Base-by-base conservation (phyloP, 2,888 invertebrate genomes). In the Callinectes sapidus region DNA sequence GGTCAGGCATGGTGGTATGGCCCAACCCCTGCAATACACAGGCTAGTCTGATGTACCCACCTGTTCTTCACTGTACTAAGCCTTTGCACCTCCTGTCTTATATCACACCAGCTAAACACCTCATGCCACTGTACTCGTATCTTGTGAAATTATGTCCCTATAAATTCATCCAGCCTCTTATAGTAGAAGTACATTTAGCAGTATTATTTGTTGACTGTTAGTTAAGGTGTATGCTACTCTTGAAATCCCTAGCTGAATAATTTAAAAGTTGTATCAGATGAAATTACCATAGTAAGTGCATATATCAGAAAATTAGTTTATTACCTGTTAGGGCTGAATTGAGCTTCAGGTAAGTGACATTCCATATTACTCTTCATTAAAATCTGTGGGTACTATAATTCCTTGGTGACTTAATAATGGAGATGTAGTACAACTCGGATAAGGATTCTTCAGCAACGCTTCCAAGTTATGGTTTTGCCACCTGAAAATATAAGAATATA, bases 1-100 rank as follows among this genome's bases (percentile, higher is more conserved):
- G 77, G 89, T 89, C 89, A 89, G 89, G 89, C 89, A 89, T 89
- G 89, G 89, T 77, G 89, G 42, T 48, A 48, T 89, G 89, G 77
- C 89, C 77, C 77, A 71, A 28, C 71, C 66, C 71, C n/a, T 28
- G 42, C 39, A 39, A 89, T 77, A 77, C 89, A 77, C 89, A 89
- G 89, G 89, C 89, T 89, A 89, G 89, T 89, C 55, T 48, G 48
- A 48, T 10, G 42, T 89, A 35, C 89, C 77, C 89, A 89, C 89
- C 48, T 89, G 89, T 89, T 77, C 42, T 28, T 42, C 89, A 89
- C 89, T 14, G 42, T 89, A 89, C 77, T 35, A 16, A 42, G 71
- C 89, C 55, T 89, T 28, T 77, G 77, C 89, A 42, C 77, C n/a
- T 71, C 77, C 39, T 42, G 77, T 77, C 35, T 89, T 35, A 77